Evolutionary conservation across 2,113 vertebrate genomes (phyloP).

Genomic region (Nibea coibor): DNA sequence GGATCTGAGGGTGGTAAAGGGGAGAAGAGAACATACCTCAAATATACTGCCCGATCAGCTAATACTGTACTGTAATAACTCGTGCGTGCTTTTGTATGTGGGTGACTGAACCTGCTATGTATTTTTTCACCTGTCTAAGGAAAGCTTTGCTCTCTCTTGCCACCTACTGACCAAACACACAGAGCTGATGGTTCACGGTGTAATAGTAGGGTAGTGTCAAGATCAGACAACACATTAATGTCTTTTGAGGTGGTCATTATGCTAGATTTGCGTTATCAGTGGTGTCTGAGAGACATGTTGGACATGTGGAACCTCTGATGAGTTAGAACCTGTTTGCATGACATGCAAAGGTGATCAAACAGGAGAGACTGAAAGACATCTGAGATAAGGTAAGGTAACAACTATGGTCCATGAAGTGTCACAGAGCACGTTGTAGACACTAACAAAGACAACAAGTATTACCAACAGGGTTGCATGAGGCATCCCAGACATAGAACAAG

Average conservation of each 20-base stretch:
- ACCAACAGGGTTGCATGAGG: neutral
- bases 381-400: neutral
- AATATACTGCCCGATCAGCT: neutral
- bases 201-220: neutral
- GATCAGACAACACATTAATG: neutral
- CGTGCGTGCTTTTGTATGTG: neutral
- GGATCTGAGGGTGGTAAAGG: slow-evolving; percentile 51
- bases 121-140: neutral
- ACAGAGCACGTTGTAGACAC: neutral
- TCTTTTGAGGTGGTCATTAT: neutral
- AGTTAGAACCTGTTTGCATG: neutral
- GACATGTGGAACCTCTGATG: neutral
- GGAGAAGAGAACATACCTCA: neutral
- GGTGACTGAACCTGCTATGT: neutral
- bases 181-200: neutral
- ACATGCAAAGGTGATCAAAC: neutral
- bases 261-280: neutral
- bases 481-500: neutral
- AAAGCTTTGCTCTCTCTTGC: neutral
- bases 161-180: neutral
- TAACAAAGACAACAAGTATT: neutral
- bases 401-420: too few species aligned
- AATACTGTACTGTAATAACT: neutral
- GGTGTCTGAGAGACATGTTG: neutral
- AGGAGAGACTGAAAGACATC: neutral